A percentile compares a stretch with the other conserved stretches of the same genome.
These are phyloP conservation scores for Ammospiza nelsoni DNA, from an alignment of 2,113 vertebrate species.

Conservation along the genomic window DNA sequence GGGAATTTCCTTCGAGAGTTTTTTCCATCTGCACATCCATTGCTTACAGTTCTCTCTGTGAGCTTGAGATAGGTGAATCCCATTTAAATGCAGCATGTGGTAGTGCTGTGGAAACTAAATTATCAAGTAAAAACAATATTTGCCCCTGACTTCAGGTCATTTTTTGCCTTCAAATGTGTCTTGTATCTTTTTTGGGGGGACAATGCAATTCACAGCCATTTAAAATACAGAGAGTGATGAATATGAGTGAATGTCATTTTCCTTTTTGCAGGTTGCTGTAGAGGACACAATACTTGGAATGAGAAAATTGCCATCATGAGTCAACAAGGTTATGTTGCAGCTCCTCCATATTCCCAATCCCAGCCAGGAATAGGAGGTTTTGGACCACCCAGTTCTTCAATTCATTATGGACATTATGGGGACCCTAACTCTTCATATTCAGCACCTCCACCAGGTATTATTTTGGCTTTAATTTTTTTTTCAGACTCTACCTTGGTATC, in stretches of 20 bases:
- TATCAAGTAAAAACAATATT: neutral
- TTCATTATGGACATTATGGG: constrained; percentile 86
- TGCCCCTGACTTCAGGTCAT: neutral
- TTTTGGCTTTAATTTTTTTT: neutral
- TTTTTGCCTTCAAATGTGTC: neutral
- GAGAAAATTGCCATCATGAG: constrained; percentile 82
- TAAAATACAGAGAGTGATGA: neutral
- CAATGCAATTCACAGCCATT: neutral
- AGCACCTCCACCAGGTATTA: constrained; percentile 80
- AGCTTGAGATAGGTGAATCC: neutral
- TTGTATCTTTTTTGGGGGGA: neutral
- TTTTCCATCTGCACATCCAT: neutral
- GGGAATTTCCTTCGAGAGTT: neutral
- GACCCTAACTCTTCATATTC: constrained; percentile 72
- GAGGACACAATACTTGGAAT: constrained; percentile 24
- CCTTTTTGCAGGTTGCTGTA: constrained; percentile 50
- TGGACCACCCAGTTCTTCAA: constrained; percentile 74
- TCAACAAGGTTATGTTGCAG: constrained; percentile 92
- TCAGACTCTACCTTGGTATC: neutral
- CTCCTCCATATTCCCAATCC: constrained; percentile 90
- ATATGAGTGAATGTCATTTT: neutral
- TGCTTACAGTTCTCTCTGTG: fast-evolving
- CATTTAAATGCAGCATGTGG: neutral
- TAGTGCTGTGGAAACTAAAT: neutral
- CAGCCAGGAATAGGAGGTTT: constrained; percentile 89